These are phyloP conservation scores for Porites cylindrica DNA, from an alignment of 92 coral and sea anemone species.

Conservation along the genomic window DNA sequence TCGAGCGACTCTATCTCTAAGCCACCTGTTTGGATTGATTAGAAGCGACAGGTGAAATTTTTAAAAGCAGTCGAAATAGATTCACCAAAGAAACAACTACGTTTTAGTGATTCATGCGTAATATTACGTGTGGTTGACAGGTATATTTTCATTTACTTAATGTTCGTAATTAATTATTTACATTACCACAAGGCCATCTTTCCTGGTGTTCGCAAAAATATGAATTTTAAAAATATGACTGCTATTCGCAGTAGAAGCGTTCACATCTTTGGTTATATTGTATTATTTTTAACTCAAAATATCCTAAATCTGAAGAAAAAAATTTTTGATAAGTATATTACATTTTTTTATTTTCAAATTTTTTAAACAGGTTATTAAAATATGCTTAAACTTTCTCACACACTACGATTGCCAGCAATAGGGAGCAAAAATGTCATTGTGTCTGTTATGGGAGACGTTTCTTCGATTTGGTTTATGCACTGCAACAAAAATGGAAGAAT, in stretches of 20 bases:
- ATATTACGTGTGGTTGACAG: neutral
- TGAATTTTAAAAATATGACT: neutral
- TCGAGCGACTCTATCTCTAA: too few species aligned
- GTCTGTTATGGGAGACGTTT: too few species aligned
- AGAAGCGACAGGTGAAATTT: too few species aligned
- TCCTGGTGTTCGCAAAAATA: neutral
- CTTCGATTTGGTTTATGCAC: too few species aligned
- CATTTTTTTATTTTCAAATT: neutral
- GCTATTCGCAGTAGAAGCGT: neutral
- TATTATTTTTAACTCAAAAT: neutral
- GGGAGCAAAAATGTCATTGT: too few species aligned
- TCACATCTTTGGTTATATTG: neutral
- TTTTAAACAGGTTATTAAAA: neutral
- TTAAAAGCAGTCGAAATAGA: too few species aligned
- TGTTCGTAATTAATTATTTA: constrained; percentile 7
- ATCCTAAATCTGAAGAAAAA: neutral
- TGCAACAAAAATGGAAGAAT: too few species aligned
- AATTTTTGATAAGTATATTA: neutral
- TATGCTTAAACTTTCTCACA: neutral
- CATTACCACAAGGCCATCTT: constrained; percentile 1
- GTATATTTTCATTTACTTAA: neutral
- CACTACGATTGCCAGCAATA: too few species aligned
- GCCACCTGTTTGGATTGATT: too few species aligned
- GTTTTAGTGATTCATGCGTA: neutral
- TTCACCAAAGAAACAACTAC: too few species aligned